Conservation (phyloP, 2,888 invertebrate genomes). For the Pollenia labialis region DNA sequence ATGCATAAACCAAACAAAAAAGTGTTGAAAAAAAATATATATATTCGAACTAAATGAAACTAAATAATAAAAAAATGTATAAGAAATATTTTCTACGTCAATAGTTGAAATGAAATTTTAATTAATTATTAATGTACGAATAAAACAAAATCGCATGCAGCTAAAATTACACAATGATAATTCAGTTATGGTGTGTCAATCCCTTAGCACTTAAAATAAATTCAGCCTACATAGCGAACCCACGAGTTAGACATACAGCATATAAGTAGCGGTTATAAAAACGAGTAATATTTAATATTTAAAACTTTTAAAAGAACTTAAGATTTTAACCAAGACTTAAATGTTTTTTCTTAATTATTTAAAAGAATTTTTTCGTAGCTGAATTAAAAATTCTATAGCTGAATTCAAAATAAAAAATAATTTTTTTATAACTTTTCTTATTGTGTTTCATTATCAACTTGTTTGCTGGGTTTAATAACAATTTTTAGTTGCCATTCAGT, state of each 20-base stretch:
- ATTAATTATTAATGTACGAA: conserved; percentile 19
- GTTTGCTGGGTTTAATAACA: conserved; percentile 16
- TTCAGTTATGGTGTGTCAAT: conserved; percentile 34
- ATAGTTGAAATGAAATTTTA: conserved; percentile 43
- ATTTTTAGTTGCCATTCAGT: conserved; percentile 29
- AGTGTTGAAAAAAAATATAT: neutral
- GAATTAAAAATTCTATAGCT: no score
- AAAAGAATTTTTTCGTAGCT: no score
- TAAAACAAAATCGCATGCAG: conserved; percentile 13
- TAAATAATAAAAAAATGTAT: neutral
- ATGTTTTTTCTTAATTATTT: no score
- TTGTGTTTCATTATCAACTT: neutral
- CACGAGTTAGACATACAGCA: no score
- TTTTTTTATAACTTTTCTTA: conserved; percentile 1
- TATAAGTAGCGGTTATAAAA: no score
- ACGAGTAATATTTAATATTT: no score
- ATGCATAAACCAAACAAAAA: neutral
- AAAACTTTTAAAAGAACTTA: no score
- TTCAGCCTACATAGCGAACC: no score
- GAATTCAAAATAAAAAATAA: neutral
- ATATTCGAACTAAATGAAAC: neutral
- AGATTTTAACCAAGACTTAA: no score
- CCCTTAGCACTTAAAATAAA: neutral
- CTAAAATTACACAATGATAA: conserved; percentile 46
- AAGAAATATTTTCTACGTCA: conserved; percentile 55